These are phyloP conservation scores for Pyrochroa serraticornis DNA, from an alignment of 2,888 invertebrate species.

Conservation along the genomic window DNA sequence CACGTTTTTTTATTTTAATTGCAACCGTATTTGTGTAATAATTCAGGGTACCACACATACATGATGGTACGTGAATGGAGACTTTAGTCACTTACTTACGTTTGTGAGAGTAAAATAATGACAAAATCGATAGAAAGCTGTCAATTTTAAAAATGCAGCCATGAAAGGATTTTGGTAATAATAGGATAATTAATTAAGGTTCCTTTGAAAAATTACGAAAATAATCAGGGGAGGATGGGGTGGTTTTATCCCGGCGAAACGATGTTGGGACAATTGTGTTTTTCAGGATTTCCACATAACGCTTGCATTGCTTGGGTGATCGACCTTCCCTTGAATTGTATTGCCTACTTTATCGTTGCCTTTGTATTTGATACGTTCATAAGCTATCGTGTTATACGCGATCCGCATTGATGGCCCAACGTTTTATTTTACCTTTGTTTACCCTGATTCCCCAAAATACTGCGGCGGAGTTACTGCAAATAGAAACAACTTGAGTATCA, in stretches of 20 bases:
- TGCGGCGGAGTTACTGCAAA: neutral
- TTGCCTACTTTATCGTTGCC: conserved; percentile 22
- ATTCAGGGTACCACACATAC: too few species aligned
- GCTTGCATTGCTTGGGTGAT: conserved; percentile 20
- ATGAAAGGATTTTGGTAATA: too few species aligned
- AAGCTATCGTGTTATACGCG: conserved; percentile 18
- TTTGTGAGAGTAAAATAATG: too few species aligned
- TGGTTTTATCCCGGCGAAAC: neutral
- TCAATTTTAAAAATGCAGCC: too few species aligned
- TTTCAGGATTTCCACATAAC: conserved; percentile 13
- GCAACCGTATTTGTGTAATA: too few species aligned
- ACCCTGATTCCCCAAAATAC: neutral
- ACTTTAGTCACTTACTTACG: too few species aligned
- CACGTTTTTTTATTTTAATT: too few species aligned
- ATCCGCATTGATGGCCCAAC: conserved; percentile 13
- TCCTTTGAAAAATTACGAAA: too few species aligned
- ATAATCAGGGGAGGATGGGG: neutral
- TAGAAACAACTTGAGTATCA: neutral
- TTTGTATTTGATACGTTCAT: conserved; percentile 25
- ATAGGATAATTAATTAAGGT: too few species aligned
- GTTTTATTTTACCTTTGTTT: conserved; percentile 17
- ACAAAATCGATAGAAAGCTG: too few species aligned
- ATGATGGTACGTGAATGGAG: too few species aligned
- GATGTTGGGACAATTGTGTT: neutral
- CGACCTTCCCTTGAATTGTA: conserved; percentile 19